Evolutionary conservation across 2,888 invertebrate species (phyloP).

Genomic region (Yponomeuta malinellus): DNA sequence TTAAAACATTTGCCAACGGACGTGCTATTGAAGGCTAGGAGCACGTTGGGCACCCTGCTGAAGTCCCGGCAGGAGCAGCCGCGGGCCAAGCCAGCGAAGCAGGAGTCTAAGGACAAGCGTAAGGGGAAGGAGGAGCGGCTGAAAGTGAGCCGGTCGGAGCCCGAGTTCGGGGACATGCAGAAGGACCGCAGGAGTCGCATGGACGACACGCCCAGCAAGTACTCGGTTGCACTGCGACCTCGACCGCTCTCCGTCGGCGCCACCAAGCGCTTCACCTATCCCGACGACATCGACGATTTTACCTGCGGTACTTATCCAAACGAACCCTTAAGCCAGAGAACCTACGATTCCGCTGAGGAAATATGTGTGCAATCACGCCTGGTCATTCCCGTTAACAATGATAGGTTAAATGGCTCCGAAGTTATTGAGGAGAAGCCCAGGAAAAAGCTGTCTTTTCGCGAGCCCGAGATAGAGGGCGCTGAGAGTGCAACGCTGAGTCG

Average conservation of each 20-base stretch:
- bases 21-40: slow-evolving; percentile 62
- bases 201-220: slow-evolving; percentile 38
- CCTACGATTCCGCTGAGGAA: slow-evolving; percentile 56
- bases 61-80: slow-evolving; percentile 55
- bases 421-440: slow-evolving; percentile 77
- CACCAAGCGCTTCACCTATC: slow-evolving; percentile 38
- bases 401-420: slow-evolving; percentile 55
- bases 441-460: slow-evolving; percentile 91
- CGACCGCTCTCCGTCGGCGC: slow-evolving; percentile 63
- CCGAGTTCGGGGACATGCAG: slow-evolving; percentile 55
- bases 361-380: slow-evolving; percentile 61
- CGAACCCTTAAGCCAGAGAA: slow-evolving; percentile 38
- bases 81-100: slow-evolving; percentile 45
- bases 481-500: slow-evolving; percentile 51
- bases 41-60: slow-evolving; percentile 61
- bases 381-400: slow-evolving; percentile 48
- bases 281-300: slow-evolving; percentile 41
- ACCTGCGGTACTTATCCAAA: slow-evolving; percentile 37
- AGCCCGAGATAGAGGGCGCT: slow-evolving; percentile 82
- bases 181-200: slow-evolving; percentile 52
- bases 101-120: slow-evolving; percentile 63
- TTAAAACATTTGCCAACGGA: slow-evolving; percentile 65
- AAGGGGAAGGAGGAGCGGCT: slow-evolving; percentile 52
- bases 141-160: slow-evolving; percentile 57
- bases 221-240: slow-evolving; percentile 37